Base-by-base conservation (phyloP, 2,797 vertebrate species). In the Argya squamiceps region DNA sequence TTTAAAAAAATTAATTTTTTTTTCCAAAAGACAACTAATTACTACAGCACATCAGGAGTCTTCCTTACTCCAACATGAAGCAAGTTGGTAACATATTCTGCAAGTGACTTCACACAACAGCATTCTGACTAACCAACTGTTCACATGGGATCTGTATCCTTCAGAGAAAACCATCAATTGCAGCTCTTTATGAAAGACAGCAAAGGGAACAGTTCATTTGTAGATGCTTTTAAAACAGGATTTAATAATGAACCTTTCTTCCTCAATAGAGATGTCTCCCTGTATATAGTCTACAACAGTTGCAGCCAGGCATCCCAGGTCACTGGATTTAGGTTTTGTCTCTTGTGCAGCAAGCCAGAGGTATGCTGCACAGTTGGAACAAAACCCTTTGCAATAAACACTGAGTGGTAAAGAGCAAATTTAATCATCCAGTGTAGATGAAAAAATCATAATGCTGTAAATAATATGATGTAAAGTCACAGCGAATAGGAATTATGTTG, bases 381-480 rank as follows among this genome's bases (percentile, higher is more conserved):
- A 94, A 95, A 96, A 68, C 30, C 37, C 52, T 68, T 69, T 92
- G 55, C 86, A 88, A 83, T 32, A 86, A 94, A 75, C 63, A 50
- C 49, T 46, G 79, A 90, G 80, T 67, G 27, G 60, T 84, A 86
- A 93, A 87, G 36, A 94, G 52, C 41, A 88, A 93, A 91, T 92
- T 83, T 94, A 96, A 88, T 94, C 86, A 89, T 46, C 75, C 85
- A 81, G 18, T 82, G 60, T 84, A 93, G 71, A 92, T 93, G 76
- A 96, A 96, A 95, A 87, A 93, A 94, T 68, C 82, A 91, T 69
- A 94, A 91, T 75, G 64, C 91, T 95, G 88, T 91, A 95, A 92
- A 88, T 86, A 97, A 96, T 85, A 93, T 8, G 53, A 95, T 95
- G 73, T 80, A 81, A 85, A 95, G 84, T 95, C 74, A 84, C 8